Base-by-base conservation (phyloP, 2,888 invertebrate genomes). In the Thelaira solivaga region DNA sequence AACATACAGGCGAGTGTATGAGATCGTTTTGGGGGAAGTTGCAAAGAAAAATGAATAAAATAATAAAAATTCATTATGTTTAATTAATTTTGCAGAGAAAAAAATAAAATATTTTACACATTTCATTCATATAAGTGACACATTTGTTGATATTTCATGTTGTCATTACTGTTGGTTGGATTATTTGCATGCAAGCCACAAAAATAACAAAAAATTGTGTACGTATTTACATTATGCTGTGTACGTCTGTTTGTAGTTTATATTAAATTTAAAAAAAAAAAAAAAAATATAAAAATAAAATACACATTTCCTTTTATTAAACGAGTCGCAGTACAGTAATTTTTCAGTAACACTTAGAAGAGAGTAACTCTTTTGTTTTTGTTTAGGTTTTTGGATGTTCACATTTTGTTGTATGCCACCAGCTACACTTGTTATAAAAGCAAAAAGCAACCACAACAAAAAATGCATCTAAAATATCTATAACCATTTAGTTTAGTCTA, bases 291-390 rank as follows among this genome's bases (percentile, higher is more conserved):
- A 13, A 39, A 16, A 67, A 34, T 49, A 49, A 73, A 73, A 73
- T 57, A 68, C 24, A 65, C 49, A 64, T 77, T 77, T 77, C 76
- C 72, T 77, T 77, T 73, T 72, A 72, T 68, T 77, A 68, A 77
- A 65, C 24, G 24, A 57, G 61, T 57, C 36, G 31, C 34, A 34
- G 51, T 20, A 43, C 34, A 34, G 51, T 20, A 20, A 24, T 24
- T 34, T 31, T 47, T 20, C 13, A 61, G 26, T 62, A 45, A 61
- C 31, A 61, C 31, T 10, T 34, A 26, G 34, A 8, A 61, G 16
- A 67, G 34, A 53, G 45, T 26, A 62, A 36, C 51, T 62, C 45
- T 41, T 39, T 8, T 22, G 1, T 45, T 3, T 22, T 10, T 24
- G 18, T 24, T 31, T 62, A 3, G 34, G 13, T 39, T 20, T 59